Percentiles rank a stretch among this genome's conserved stretches.
Conservation (phyloP, 2,797 vertebrate genomes). For the Centropyge bicolor region DNA sequence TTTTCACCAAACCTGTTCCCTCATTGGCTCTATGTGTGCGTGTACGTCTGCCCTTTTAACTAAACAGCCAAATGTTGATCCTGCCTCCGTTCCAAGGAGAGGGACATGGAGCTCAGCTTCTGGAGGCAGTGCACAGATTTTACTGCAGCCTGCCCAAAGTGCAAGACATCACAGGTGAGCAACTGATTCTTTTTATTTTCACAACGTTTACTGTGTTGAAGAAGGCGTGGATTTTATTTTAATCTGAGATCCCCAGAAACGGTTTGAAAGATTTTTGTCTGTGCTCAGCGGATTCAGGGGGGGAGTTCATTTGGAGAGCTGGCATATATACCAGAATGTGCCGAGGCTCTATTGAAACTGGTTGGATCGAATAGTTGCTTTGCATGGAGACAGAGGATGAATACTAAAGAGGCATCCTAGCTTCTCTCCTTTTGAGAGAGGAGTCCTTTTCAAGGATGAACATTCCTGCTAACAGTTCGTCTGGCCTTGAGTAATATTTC, state of each 20-base stretch:
- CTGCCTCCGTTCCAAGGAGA: slow-evolving; percentile 98
- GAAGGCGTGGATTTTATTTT: slow-evolving; percentile 29
- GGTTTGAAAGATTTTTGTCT: slow-evolving; percentile 46
- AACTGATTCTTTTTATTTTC: not conserved
- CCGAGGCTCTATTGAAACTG: slow-evolving; percentile 56
- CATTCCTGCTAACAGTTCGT: slow-evolving; percentile 21
- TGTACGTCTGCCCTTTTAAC: slow-evolving; percentile 66
- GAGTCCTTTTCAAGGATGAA: slow-evolving; percentile 41
- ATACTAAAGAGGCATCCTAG: slow-evolving; percentile 65
- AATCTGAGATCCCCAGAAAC: slow-evolving; percentile 33
- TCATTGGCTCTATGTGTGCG: slow-evolving; percentile 46
- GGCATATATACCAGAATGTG: slow-evolving; percentile 49
- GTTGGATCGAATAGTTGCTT: slow-evolving; percentile 58
- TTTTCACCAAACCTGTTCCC: slow-evolving; percentile 36
- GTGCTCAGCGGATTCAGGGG: slow-evolving; percentile 36
- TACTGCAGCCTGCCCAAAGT: slow-evolving; percentile 93
- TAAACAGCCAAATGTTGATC: slow-evolving; percentile 95
- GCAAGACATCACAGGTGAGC: slow-evolving; percentile 96
- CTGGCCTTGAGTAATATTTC: not conserved
- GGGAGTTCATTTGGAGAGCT: slow-evolving; percentile 57
- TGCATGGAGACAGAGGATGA: slow-evolving; percentile 54
- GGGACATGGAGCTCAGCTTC: slow-evolving; percentile 96
- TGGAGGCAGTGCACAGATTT: slow-evolving; percentile 96
- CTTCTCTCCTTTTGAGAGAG: slow-evolving; percentile 47
- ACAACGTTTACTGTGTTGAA: slow-evolving; percentile 2